Base-by-base conservation (phyloP, 2,888 invertebrate species). In the Patella caerulea region DNA sequence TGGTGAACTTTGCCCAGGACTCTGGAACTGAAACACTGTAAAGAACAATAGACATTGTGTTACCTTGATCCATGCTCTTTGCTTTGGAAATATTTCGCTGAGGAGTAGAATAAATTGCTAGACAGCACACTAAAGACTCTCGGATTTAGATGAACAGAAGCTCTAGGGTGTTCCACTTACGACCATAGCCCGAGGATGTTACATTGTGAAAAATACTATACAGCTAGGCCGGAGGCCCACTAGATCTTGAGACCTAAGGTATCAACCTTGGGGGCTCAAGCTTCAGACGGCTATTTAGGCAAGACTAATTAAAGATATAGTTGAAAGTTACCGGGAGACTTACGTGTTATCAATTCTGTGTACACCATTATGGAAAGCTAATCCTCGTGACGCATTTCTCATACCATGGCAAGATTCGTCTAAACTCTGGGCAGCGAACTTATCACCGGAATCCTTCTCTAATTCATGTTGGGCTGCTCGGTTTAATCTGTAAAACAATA, bases 391-490 rank as follows among this genome's bases (percentile, higher is more conserved):
- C 3, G 88, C 84, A 83, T 90, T 90, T 71, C 86, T 82, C 77
- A 91, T 78, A 69, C 83, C 79, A 78, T 89, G 88, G 70, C 87
- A 88, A 55, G 79, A 82, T 69, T 83, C 85, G 82, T 91, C 91
- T 24, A 91, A 78, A 71, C 85, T 85, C 72, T 87, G 93, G 14
- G 97, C 96, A 73, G 95, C 94, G 91, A 96, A 96, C 92, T 98
- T 98, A 91, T 96, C 96, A 72, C 95, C 94, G 80, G 96, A 94
- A 92, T 98, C 97, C 0, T 95, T 94, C 93, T 98, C 97, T 80
- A 98, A 93, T 90, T 96, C 95, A 92, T 97, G 96, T 89, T 91
- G 90, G 17, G 91, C 90, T 5, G 90, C 90, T 74, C 91, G 83
- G 85, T 90, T 86, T 76, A 90, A 76, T 70, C 91, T 91, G 84